Evolutionary conservation across 1,140 invertebrate genomes (phyloP).

Genomic region (Zaprionus vittiger): DNA sequence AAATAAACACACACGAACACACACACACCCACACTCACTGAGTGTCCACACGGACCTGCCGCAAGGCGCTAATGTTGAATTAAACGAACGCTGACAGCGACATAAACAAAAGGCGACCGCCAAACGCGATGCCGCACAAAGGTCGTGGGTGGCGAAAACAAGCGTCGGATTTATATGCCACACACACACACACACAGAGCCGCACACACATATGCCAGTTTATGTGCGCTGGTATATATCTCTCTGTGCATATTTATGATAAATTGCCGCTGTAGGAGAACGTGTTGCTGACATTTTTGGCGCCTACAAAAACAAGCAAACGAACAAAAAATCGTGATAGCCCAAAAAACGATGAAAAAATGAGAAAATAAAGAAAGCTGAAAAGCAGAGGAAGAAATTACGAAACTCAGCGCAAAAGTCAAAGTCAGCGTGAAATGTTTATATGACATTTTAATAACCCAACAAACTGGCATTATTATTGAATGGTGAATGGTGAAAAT

Average conservation of each 20-base stretch:
- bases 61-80: conserved; percentile 80
- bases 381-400: conserved; percentile 6
- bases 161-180: conserved; percentile 59
- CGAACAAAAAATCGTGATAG: conserved; percentile 21
- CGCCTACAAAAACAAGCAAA: conserved; percentile 45
- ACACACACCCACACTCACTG: neutral
- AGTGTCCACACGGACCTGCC: conserved; percentile 59
- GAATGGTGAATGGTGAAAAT: conserved; percentile 61
- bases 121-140: conserved; percentile 31
- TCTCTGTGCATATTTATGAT: conserved; percentile 75
- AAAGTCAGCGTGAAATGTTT: conserved; percentile 67
- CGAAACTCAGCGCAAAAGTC: conserved; percentile 37
- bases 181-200: conserved; percentile 16
- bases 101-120: conserved; percentile 71
- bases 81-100: conserved; percentile 77
- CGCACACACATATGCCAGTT: conserved; percentile 9
- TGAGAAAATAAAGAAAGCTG: conserved; percentile 8
- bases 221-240: conserved; percentile 23
- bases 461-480: conserved; percentile 69
- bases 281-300: conserved; percentile 80
- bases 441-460: conserved; percentile 76
- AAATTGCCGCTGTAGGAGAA: conserved; percentile 68
- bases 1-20: conserved; percentile 7
- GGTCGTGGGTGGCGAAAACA: conserved; percentile 51
- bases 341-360: conserved; percentile 24